Evolutionary conservation across 2,888 invertebrate species (phyloP), one percentile per base, ranked within the genome.

Genomic region (Leptopilina syphax): DNA sequence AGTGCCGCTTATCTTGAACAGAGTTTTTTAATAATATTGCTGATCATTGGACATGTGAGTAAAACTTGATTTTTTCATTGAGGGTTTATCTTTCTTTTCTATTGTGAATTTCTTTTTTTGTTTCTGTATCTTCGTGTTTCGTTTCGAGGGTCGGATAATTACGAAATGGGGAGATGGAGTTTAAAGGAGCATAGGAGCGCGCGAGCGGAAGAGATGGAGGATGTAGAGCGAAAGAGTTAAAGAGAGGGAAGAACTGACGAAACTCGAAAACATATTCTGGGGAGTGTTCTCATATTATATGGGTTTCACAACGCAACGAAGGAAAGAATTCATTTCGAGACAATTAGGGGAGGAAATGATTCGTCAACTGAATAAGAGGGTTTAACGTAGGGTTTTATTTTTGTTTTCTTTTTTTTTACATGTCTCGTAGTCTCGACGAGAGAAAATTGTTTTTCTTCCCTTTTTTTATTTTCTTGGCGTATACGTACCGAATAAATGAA

Each of bases 11-110:
- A 76, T 81, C 66, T 76, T 78, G 9, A 50, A 80, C 78, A 81
- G 83, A 84, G 81, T 80, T 76, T 79, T 34, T 82, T 84, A 50
- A 50, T 81, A 81, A 84, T 84, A 80, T 81, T 78, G 80, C 82
- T 77, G 83, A 85, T 79, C 83, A 63, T 84, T 84, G 85, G 85
- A 85, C 85, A 85, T 85, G 85, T 85, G 83, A 85, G 85, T 83
- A 80, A 34, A 34, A 34, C 34, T 34, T 34, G 34, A 1, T 34
- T 34, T 34, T 34, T 34, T 34, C 4, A 34, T 34, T 34, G 1
- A 34, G 34, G 34, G 4, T 34, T 34, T 18, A 18, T 34, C 34
- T 34, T 34, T 34, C 34, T 34, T 57, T 73, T 1, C 12, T 47
- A 5, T 6, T 12, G 3, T 10, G 3, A 10, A 50, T 12, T 10